phyloP scores from a whole-genome alignment of 2,888 invertebrate genomes.

The Deilephila porcellus region DNA sequence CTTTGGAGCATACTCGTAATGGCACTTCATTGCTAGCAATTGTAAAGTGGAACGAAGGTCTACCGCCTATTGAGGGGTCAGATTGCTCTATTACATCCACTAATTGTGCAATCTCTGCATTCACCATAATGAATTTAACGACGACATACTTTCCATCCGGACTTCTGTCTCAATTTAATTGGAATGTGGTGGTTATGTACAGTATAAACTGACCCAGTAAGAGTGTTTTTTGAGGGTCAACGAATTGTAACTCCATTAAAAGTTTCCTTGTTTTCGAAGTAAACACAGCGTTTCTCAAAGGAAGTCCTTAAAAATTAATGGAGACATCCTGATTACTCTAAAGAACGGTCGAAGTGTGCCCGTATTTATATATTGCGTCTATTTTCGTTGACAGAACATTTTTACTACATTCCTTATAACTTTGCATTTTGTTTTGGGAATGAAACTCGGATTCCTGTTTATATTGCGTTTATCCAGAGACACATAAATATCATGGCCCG shows the following conservation, averaged over 20 bases:
- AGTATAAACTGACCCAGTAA: conserved; percentile 42
- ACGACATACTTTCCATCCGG: conserved; percentile 16
- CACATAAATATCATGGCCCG: conserved; percentile 58
- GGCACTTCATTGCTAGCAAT: conserved; percentile 8
- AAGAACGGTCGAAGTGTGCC: conserved; percentile 59
- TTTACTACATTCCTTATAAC: conserved; percentile 58
- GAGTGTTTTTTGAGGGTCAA: conserved; percentile 67
- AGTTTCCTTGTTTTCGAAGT: conserved; percentile 78
- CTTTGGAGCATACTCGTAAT: not conserved
- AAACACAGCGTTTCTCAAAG: conserved; percentile 76
- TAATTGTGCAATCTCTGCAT: conserved; percentile 24
- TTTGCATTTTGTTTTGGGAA: conserved; percentile 51
- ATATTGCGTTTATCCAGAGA: conserved; percentile 59
- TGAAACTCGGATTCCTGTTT: conserved; percentile 53
- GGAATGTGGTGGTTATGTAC: conserved; percentile 30
- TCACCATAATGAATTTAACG: conserved; percentile 10
- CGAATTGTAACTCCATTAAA: conserved; percentile 82
- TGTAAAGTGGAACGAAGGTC: conserved; percentile 20
- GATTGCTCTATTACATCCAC: conserved; percentile 20
- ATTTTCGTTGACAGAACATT: conserved; percentile 60
- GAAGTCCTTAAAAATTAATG: conserved; percentile 83
- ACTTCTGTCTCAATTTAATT: conserved; percentile 27
- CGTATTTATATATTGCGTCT: conserved; percentile 65
- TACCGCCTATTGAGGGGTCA: conserved; percentile 16
- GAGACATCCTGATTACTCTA: conserved; percentile 78